Evolutionary conservation across 2,113 vertebrate species (phyloP), one percentile per base, ranked within the genome.

Genomic region (Myotis davidii): DNA sequence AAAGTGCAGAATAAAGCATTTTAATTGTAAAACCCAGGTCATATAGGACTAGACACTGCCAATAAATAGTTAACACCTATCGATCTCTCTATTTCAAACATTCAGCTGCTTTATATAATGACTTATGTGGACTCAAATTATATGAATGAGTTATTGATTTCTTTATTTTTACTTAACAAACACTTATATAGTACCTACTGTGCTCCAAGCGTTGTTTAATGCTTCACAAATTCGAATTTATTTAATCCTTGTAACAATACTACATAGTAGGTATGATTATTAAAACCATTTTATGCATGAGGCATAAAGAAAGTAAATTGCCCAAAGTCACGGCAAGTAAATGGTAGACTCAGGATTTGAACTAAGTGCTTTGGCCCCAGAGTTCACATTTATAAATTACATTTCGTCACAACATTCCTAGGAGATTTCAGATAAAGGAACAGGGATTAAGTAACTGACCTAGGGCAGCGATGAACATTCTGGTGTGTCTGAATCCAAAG

Each of bases 161-260:
- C 34, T 87, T 94, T 81, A 70, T 88, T 96, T 96, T 96, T 84
- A 87, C 77, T 89, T 94, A 94, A 90, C 78, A n/a, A 94, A 89
- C 79, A n/a, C 21, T 88, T 92, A 61, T 4, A 42, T 20, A 79
- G 59, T 70, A 72, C 25, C 93, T 88, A 37, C 11, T 18, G 21
- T 76, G 6, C 21, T 2, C n/a, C 56, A 92, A 88, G 34, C 12
- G 72, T 42, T 83, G 20, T 93, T 83, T 32, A 73, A 10, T 73
- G 32, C 20, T 79, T 94, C 72, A 72, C 8, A 76, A 84, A 74
- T 65, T 70, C 29, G 86, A 83, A 84, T 94, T 85, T 91, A 59
- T 85, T 82, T 86, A 67, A 39, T 72, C 25, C 27, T 76, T 52
- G 3, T 59, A 61, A 25, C 7, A 73, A 77, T 10, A 72, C 54